Base-by-base conservation (phyloP, 2,797 vertebrate species). In the Coregonus ussuriensis region DNA sequence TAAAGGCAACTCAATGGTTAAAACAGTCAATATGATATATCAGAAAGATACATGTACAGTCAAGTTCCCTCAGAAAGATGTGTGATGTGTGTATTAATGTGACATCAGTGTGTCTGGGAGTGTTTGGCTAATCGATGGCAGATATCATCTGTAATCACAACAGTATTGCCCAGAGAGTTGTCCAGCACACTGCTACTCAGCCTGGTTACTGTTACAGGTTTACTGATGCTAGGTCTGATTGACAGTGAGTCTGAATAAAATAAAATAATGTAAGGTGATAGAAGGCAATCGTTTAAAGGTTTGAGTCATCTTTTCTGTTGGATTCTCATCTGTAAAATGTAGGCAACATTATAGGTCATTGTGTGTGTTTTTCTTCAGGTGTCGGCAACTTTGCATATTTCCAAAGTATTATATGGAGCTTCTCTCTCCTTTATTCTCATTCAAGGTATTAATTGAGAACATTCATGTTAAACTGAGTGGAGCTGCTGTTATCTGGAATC, bases 61-160 rank as follows among this genome's bases (percentile, higher is more conserved):
- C 37, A 18, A 14, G 41, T 71, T 51, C 11, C 5, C 16, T 51
- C 37, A 25, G 69, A n/a, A 71, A 71, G 18, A 51, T 52, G 69
- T 21, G n/a, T 13, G 69, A 67, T 33, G 29, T 67, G 65, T 67
- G 29, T 16, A 21, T 63, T 21, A 63, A 67, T 33, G 33, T 33
- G 66, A 67, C 66, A 33, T 67, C 29, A 37, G 29, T 35, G 63
- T 51, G 68, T 53, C 51, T 68, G 21, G 31, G 76, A 47, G 59
- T 79, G 80, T 78, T 84, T 79, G 79, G 72, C 75, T 67, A 74
- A 84, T 82, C 78, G 25, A 80, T 78, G 74, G 67, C 74, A 66
- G 75, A 76, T 71, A 71, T 37, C 15, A 56, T 74, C 74, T 74
- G 76, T 81, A 83, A 67, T 81, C 72, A 79, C 76, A 81, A 79